phyloP scores from a whole-genome alignment of 2,888 invertebrate genomes.

The Ennomos quercinarius region DNA sequence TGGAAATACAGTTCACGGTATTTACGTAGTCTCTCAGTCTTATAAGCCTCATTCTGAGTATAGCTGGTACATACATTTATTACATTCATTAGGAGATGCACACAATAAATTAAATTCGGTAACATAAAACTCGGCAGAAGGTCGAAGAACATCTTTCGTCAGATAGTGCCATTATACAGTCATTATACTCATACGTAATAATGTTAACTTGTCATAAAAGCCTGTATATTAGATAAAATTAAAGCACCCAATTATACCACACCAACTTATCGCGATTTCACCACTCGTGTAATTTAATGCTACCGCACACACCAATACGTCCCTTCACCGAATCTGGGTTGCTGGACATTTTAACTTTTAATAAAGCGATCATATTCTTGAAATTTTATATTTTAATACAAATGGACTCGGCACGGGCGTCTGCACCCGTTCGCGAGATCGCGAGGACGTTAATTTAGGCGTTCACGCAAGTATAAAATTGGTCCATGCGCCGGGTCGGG shows the following conservation, averaged over 20 bases:
- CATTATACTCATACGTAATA: conserved; percentile 55
- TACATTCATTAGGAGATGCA: conserved; percentile 42
- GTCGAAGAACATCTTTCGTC: conserved; percentile 48
- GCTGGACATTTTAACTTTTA: conserved; percentile 57
- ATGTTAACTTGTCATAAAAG: conserved; percentile 62
- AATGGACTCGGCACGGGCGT: conserved; percentile 71
- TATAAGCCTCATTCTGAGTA: conserved; percentile 74
- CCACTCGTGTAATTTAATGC: conserved; percentile 58
- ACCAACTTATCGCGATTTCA: conserved; percentile 67
- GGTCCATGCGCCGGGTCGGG: conserved; percentile 71
- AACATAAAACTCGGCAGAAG: conserved; percentile 27
- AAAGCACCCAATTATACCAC: conserved; percentile 78
- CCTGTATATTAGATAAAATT: conserved; percentile 73
- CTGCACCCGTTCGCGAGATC: conserved; percentile 60
- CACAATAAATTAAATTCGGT: conserved; percentile 33
- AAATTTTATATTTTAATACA: conserved; percentile 61
- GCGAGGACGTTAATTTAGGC: conserved; percentile 74
- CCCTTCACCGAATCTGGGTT: conserved; percentile 50
- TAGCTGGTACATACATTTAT: conserved; percentile 63
- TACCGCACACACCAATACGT: conserved; percentile 52
- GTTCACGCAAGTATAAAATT: conserved; percentile 79
- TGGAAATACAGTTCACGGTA: conserved; percentile 78
- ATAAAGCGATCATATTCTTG: conserved; percentile 62
- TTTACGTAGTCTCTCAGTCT: conserved; percentile 83
- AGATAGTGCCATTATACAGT: conserved; percentile 63